A percentile compares a stretch with the other conserved stretches of the same genome.
Evolutionary conservation across 2,113 vertebrate species (phyloP).

Genomic region (Mastomys natalensis): DNA sequence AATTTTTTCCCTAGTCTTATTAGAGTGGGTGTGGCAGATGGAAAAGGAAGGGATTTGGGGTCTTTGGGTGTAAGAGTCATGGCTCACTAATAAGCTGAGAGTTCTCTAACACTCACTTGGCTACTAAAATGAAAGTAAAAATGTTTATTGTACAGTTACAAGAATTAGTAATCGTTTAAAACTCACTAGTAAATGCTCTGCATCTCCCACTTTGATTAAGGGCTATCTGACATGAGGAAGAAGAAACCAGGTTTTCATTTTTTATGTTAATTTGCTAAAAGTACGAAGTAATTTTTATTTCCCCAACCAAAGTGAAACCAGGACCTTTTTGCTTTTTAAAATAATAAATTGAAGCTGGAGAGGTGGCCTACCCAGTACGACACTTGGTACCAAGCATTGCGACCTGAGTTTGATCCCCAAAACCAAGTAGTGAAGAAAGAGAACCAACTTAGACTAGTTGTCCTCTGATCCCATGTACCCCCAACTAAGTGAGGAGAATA

Average conservation of each 20-base stretch:
- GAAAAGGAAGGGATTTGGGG: not conserved
- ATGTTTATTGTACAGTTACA: slow-evolving; percentile 8
- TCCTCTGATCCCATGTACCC: not conserved
- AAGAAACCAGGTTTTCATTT: slow-evolving; percentile 29
- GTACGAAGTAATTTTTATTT: slow-evolving; percentile 8
- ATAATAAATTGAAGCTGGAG: not conserved
- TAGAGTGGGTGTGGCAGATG: not conserved
- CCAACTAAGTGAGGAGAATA: not conserved
- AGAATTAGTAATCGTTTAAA: slow-evolving; percentile 46
- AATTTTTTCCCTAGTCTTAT: not conserved
- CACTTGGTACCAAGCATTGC: not conserved
- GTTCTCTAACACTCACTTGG: not conserved
- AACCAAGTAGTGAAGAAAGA: not conserved
- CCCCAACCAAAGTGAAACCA: not conserved
- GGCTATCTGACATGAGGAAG: not conserved
- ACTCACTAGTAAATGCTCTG: not conserved
- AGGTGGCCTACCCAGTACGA: not conserved
- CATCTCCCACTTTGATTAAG: not conserved
- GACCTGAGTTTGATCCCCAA: not conserved
- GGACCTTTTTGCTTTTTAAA: not conserved
- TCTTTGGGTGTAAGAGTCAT: not conserved
- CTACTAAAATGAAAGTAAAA: slow-evolving; percentile 36
- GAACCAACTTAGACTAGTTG: not conserved
- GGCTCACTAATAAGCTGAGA: not conserved
- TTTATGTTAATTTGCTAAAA: slow-evolving; percentile 44